Conservation (phyloP, 2,888 invertebrate genomes). For the Beris chalybata region DNA sequence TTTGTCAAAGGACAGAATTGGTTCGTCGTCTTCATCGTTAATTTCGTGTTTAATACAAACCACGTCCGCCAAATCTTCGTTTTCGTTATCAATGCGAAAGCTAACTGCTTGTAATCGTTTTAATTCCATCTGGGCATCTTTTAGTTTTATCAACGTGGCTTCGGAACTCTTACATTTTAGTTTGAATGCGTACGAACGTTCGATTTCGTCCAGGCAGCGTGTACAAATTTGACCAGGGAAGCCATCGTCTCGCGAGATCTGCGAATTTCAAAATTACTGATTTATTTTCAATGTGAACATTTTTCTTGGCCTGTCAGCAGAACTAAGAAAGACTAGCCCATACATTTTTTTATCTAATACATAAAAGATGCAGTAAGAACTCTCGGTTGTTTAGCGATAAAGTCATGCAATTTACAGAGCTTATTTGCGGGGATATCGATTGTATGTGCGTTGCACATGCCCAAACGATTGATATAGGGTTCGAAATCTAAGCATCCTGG, state of each 20-base stretch:
- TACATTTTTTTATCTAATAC: no score
- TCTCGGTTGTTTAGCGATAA: no score
- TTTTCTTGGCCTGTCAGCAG: no score
- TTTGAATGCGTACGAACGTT: constrained; percentile 12
- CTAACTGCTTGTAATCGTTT: background rate
- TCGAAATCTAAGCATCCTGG: no score
- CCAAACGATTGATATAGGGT: no score
- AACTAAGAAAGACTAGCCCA: no score
- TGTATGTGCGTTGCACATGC: no score
- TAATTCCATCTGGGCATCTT: constrained; percentile 12
- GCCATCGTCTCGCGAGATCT: constrained; percentile 12
- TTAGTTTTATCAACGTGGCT: constrained; percentile 11
- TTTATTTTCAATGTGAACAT: no score
- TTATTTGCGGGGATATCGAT: no score
- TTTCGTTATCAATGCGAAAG: background rate
- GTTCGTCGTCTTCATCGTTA: constrained; percentile 13
- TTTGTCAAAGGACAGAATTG: background rate
- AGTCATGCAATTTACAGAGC: no score
- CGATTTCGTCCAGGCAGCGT: constrained; percentile 2
- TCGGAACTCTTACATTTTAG: constrained; percentile 20
- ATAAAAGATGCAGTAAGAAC: no score
- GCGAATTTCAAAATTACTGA: no score
- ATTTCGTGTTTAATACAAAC: background rate
- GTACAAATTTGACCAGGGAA: constrained; percentile 16
- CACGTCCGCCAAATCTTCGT: background rate